Percentiles rank a stretch among this genome's conserved stretches.
Conservation (phyloP, 2,888 invertebrate species). For the Ormyrus nitidulus region DNA sequence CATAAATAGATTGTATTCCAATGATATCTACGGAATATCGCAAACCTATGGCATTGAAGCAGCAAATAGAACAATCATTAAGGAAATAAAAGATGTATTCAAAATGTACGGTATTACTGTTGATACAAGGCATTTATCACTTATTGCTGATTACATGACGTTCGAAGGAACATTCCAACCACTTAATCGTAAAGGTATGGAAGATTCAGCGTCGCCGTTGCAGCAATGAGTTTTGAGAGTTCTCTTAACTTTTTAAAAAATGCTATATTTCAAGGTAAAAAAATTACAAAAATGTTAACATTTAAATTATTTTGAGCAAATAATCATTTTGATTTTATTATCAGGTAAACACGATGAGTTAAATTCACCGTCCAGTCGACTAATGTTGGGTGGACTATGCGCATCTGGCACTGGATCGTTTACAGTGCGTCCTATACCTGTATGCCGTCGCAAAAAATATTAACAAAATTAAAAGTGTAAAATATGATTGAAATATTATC, state of each 20-base stretch:
- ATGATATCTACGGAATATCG: constrained; percentile 95
- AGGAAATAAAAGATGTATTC: constrained; percentile 97
- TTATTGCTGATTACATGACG: constrained; percentile 99
- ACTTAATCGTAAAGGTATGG: constrained; percentile 93
- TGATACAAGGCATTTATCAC: constrained; percentile 92
- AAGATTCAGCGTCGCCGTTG: constrained; percentile 91
- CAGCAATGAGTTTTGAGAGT: constrained; percentile 99
- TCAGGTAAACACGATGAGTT: constrained; percentile 86
- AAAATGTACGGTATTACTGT: constrained; percentile 97
- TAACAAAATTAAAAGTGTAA: too few species aligned
- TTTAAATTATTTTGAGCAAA: constrained; percentile 7
- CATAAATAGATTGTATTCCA: constrained; percentile 90
- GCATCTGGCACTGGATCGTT: constrained; percentile 86
- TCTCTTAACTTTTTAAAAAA: constrained; percentile 89
- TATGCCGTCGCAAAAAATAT: too few species aligned
- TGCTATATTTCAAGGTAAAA: constrained; percentile 81
- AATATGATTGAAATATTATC: too few species aligned
- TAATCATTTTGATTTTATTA: constrained; percentile 63
- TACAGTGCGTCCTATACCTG: too few species aligned
- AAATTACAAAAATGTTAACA: background rate
- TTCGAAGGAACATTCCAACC: constrained; percentile 93
- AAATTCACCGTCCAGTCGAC: constrained; percentile 88
- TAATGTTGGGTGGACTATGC: constrained; percentile 91
- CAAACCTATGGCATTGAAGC: constrained; percentile 97
- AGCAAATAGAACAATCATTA: constrained; percentile 91